phyloP scores from a whole-genome alignment of 1,140 invertebrate genomes.

The Rhyacophila brunnea region DNA sequence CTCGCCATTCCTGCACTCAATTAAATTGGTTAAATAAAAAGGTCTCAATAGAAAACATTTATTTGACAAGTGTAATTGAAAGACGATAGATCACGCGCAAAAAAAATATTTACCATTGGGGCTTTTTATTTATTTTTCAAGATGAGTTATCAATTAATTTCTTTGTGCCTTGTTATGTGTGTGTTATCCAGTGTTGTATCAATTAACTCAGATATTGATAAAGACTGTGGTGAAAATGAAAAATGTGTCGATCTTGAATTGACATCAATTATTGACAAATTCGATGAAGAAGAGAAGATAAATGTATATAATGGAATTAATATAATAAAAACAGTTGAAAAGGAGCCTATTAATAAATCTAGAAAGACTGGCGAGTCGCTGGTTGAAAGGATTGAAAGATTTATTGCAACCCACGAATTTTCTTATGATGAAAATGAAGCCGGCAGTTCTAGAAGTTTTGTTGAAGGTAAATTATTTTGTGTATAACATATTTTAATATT shows the following conservation, averaged over 20 bases:
- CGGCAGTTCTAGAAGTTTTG: conserved; percentile 38
- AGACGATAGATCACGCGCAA: conserved; percentile 16
- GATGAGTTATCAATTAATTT: not conserved
- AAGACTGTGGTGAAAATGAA: conserved; percentile 32
- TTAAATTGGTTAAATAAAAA: conserved; percentile 29
- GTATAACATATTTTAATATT: not conserved
- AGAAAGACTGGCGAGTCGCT: conserved; percentile 31
- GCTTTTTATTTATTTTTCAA: conserved; percentile 5
- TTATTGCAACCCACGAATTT: conserved; percentile 47
- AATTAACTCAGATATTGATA: conserved; percentile 19
- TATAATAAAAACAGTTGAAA: conserved; percentile 39
- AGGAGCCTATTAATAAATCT: conserved; percentile 34
- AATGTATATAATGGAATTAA: conserved; percentile 45
- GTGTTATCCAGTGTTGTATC: conserved; percentile 3
- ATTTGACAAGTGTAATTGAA: conserved; percentile 24
- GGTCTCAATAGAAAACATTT: conserved; percentile 9
- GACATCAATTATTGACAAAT: conserved; percentile 46
- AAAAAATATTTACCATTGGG: too few relatives aligned
- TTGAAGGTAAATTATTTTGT: conserved; percentile 33
- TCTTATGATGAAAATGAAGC: conserved; percentile 42
- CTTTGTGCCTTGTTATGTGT: conserved; percentile 6
- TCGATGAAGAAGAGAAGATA: conserved; percentile 44
- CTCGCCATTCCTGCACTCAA: conserved; percentile 26
- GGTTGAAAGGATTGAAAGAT: conserved; percentile 46
- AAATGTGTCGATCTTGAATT: conserved; percentile 45